phyloP scores from a whole-genome alignment of 1,140 invertebrate genomes.

The Scaptomyza montana region DNA sequence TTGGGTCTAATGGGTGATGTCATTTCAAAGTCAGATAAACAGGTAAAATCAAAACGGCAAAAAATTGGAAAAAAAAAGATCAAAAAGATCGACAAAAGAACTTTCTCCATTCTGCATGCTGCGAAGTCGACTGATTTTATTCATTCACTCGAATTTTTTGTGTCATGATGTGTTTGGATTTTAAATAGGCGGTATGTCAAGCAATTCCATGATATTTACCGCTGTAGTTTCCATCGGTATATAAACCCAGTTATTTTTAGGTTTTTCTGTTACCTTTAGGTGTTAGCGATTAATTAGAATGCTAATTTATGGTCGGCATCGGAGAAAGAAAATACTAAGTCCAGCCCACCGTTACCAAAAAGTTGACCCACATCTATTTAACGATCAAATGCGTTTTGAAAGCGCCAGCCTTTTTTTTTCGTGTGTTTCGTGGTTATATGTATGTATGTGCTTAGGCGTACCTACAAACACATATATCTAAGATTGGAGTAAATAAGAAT shows the following conservation, averaged over 20 bases:
- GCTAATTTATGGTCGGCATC: conserved; percentile 51
- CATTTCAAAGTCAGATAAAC: conserved; percentile 25
- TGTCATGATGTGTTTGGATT: conserved; percentile 42
- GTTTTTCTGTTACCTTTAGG: conserved; percentile 30
- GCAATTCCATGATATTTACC: conserved; percentile 18
- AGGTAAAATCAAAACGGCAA: conserved; percentile 45
- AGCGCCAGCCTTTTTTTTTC: not conserved
- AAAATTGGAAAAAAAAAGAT: conserved; percentile 14
- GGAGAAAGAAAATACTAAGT: conserved; percentile 34
- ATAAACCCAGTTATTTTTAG: conserved; percentile 22
- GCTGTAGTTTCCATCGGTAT: conserved; percentile 6
- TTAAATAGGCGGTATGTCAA: conserved; percentile 42
- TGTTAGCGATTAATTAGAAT: conserved; percentile 56
- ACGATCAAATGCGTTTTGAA: conserved; percentile 5
- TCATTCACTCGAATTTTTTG: conserved; percentile 54
- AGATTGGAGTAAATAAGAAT: too few species aligned
- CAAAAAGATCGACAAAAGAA: conserved; percentile 41
- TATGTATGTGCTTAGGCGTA: not conserved
- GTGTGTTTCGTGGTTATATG: not conserved
- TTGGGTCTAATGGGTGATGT: conserved; percentile 38
- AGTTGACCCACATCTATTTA: conserved; percentile 33
- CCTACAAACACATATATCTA: too few species aligned
- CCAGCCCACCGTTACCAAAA: conserved; percentile 22
- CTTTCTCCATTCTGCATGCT: conserved; percentile 78
- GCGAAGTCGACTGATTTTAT: conserved; percentile 67